These are phyloP conservation scores for Busseola fusca DNA, from an alignment of 2,888 invertebrate species.

Conservation along the genomic window DNA sequence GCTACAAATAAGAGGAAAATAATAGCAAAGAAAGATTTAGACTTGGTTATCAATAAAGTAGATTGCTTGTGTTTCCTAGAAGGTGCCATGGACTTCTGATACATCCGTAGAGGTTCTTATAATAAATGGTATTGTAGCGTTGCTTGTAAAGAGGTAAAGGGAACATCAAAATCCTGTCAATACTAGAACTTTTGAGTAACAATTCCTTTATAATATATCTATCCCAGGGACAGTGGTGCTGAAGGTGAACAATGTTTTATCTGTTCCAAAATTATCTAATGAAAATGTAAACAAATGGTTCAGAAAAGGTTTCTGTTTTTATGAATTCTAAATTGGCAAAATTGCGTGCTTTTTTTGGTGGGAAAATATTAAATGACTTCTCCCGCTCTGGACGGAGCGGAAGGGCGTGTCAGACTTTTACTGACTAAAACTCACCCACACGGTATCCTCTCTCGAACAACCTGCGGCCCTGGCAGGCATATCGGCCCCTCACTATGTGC, in stretches of 20 bases:
- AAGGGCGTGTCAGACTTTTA: too few relatives aligned
- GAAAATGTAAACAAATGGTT: not conserved
- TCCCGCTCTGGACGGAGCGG: too few relatives aligned
- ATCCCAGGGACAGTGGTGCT: not conserved
- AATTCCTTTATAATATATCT: not conserved
- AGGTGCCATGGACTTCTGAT: slow-evolving; percentile 91
- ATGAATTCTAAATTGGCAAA: not conserved
- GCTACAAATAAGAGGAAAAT: slow-evolving; percentile 94
- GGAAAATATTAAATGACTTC: too few relatives aligned
- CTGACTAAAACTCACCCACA: too few relatives aligned
- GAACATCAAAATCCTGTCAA: not conserved
- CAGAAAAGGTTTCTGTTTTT: not conserved
- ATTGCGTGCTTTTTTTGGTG: not conserved
- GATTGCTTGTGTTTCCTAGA: slow-evolving; percentile 95
- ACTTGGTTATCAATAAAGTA: slow-evolving; percentile 93
- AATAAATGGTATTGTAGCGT: not conserved
- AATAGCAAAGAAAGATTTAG: slow-evolving; percentile 94
- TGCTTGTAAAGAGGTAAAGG: too few relatives aligned
- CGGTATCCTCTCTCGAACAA: too few relatives aligned
- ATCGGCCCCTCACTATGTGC: too few relatives aligned
- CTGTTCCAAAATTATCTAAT: not conserved
- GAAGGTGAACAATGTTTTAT: not conserved
- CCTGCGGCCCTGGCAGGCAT: too few relatives aligned
- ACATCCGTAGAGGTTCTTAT: not conserved
- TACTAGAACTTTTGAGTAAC: not conserved